phyloP scores from a whole-genome alignment of 1,140 invertebrate species.

The Trypoxylus dichotomus region DNA sequence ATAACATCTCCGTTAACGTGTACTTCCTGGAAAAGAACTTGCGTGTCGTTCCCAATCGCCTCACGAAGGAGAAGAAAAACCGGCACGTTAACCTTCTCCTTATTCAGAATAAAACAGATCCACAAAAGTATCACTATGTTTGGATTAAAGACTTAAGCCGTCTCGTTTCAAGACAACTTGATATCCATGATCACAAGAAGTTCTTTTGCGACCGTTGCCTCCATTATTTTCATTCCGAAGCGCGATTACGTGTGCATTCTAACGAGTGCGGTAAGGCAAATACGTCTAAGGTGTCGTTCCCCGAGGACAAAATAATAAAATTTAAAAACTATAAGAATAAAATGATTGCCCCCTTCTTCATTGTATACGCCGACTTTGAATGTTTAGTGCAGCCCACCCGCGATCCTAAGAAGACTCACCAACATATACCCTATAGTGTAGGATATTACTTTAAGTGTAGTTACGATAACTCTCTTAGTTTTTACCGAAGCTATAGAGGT shows the following conservation, averaged over 20 bases:
- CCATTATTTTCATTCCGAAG: not conserved
- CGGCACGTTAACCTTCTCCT: not conserved
- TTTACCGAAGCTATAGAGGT: not conserved
- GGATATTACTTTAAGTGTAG: not conserved
- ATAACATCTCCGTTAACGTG: not conserved
- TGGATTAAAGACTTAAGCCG: not conserved
- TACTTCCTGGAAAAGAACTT: too few relatives aligned
- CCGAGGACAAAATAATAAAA: not conserved
- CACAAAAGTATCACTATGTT: constrained; percentile 30
- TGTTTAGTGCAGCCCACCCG: not conserved
- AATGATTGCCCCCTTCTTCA: not conserved
- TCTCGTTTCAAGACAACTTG: not conserved
- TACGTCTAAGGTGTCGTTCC: not conserved
- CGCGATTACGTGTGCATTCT: not conserved
- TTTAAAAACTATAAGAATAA: not conserved
- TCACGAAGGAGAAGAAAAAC: not conserved
- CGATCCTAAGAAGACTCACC: not conserved
- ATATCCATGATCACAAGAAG: not conserved
- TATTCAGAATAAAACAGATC: not conserved
- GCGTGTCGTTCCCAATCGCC: not conserved
- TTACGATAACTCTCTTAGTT: not conserved
- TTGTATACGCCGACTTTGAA: not conserved
- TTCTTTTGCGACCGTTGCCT: not conserved
- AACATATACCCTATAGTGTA: not conserved
- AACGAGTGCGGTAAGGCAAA: not conserved